A percentile compares a stretch with the other conserved stretches of the same genome.
phyloP scores from a whole-genome alignment of 1,140 invertebrate genomes.

The Danaus plexippus region DNA sequence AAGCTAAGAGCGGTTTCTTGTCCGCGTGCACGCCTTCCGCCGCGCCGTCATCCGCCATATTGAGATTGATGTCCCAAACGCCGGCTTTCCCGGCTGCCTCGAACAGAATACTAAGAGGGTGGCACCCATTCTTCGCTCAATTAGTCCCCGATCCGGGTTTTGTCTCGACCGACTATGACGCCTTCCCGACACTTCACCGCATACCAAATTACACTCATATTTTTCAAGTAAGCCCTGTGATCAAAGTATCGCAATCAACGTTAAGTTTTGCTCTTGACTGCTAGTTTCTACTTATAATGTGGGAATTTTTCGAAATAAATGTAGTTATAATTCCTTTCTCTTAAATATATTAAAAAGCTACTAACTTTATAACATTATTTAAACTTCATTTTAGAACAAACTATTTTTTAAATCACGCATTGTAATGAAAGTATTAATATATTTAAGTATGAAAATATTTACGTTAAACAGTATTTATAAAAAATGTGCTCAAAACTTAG shows the following conservation, averaged over 20 bases:
- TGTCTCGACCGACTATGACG: slow-evolving; percentile 48
- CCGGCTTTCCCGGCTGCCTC: slow-evolving; percentile 27
- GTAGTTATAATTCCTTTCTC: too few relatives aligned
- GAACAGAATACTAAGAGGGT: slow-evolving; percentile 59
- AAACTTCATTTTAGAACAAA: too few relatives aligned
- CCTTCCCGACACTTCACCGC: slow-evolving; percentile 46
- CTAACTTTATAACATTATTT: too few relatives aligned
- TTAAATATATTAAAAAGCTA: too few relatives aligned
- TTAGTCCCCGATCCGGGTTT: slow-evolving; percentile 54
- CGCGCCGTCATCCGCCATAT: slow-evolving; percentile 55
- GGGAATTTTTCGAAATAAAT: too few relatives aligned
- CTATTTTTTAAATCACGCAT: too few relatives aligned
- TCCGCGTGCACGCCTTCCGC: slow-evolving; percentile 46
- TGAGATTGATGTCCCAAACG: slow-evolving; percentile 65
- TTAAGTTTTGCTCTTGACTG: slow-evolving; percentile 10
- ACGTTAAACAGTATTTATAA: too few relatives aligned
- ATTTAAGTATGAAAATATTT: too few relatives aligned
- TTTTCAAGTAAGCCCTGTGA: slow-evolving; percentile 55
- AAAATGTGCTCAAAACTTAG: too few relatives aligned
- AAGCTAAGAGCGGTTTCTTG: slow-evolving; percentile 61
- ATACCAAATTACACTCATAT: slow-evolving; percentile 62
- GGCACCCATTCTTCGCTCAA: slow-evolving; percentile 54
- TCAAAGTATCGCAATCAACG: slow-evolving; percentile 50
- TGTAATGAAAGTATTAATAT: too few relatives aligned
- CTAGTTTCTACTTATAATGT: neutral